Evolutionary conservation across 2,888 invertebrate species (phyloP).

Genomic region (Epiperipatus broadwayi): DNA sequence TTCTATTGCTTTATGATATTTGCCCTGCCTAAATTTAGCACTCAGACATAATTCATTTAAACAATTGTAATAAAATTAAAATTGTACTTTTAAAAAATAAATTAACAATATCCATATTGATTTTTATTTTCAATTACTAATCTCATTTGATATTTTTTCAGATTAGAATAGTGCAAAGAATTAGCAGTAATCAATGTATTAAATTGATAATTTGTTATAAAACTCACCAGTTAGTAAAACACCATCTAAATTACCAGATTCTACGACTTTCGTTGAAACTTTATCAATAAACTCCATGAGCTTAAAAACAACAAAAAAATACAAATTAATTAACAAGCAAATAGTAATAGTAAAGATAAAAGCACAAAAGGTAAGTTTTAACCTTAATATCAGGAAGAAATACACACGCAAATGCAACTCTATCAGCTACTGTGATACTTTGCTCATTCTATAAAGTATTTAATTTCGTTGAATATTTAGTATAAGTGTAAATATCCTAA

Average conservation of each 20-base stretch:
- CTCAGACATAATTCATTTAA: too few species aligned
- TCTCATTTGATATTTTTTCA: too few species aligned
- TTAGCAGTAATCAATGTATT: too few species aligned
- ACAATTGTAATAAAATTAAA: too few species aligned
- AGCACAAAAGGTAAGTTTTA: conserved; percentile 8
- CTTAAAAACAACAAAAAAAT: conserved; percentile 27
- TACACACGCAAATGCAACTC: conserved; percentile 73
- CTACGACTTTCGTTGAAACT: conserved; percentile 46
- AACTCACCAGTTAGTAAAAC: conserved; percentile 46
- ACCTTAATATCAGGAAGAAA: conserved; percentile 51
- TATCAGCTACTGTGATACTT: conserved; percentile 63
- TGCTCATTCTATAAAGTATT: conserved; percentile 45
- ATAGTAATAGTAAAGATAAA: background rate
- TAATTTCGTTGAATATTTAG: conserved; percentile 1
- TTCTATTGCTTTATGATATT: too few species aligned
- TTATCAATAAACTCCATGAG: conserved; percentile 55
- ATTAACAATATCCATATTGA: too few species aligned
- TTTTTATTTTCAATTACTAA: too few species aligned
- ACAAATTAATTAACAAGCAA: conserved; percentile 7
- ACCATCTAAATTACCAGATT: conserved; percentile 61
- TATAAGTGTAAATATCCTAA: background rate
- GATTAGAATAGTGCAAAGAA: too few species aligned
- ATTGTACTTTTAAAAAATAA: too few species aligned
- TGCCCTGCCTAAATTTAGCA: too few species aligned
- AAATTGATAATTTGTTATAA: too few species aligned